These are phyloP conservation scores for Drosophila triauraria DNA, from an alignment of 1,140 invertebrate species.

Conservation along the genomic window DNA sequence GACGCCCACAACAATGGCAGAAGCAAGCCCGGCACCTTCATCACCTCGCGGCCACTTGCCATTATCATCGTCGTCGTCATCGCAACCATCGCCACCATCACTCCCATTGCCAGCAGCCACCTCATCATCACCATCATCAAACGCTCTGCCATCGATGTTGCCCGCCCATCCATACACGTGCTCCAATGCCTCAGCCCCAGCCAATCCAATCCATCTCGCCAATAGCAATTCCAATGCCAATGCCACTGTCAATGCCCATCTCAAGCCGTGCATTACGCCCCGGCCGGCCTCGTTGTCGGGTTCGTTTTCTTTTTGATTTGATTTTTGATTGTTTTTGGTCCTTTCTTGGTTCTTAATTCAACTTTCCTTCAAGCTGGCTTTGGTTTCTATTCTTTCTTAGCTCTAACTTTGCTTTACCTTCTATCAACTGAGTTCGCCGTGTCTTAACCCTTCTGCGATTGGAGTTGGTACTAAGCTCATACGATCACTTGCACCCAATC, in stretches of 20 bases:
- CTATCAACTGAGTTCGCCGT: not conserved
- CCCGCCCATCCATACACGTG: constrained; percentile 63
- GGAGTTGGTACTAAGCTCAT: constrained; percentile 30
- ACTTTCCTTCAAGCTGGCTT: constrained; percentile 30
- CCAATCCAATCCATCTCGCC: constrained; percentile 37
- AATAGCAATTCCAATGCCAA: constrained; percentile 67
- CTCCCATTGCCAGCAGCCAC: constrained; percentile 44
- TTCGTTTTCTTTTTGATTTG: constrained; percentile 74
- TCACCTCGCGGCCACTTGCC: constrained; percentile 43
- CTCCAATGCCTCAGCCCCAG: constrained; percentile 48
- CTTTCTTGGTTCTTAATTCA: constrained; percentile 34
- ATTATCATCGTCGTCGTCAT: constrained; percentile 46
- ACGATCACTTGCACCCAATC: constrained; percentile 16
- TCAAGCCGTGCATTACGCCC: constrained; percentile 81
- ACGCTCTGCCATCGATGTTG: constrained; percentile 52
- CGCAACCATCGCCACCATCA: constrained; percentile 47
- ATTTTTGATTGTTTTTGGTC: constrained; percentile 56
- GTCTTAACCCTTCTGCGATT: constrained; percentile 19
- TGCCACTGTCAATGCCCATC: constrained; percentile 49
- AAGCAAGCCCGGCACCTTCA: constrained; percentile 17
- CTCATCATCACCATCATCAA: constrained; percentile 38
- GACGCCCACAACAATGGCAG: constrained; percentile 43
- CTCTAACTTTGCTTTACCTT: constrained; percentile 16
- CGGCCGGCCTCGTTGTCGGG: constrained; percentile 85
- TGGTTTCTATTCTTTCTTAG: constrained; percentile 19